These are phyloP conservation scores for Plutomurus gul DNA, from an alignment of 1,140 invertebrate genomes.

Conservation along the genomic window DNA sequence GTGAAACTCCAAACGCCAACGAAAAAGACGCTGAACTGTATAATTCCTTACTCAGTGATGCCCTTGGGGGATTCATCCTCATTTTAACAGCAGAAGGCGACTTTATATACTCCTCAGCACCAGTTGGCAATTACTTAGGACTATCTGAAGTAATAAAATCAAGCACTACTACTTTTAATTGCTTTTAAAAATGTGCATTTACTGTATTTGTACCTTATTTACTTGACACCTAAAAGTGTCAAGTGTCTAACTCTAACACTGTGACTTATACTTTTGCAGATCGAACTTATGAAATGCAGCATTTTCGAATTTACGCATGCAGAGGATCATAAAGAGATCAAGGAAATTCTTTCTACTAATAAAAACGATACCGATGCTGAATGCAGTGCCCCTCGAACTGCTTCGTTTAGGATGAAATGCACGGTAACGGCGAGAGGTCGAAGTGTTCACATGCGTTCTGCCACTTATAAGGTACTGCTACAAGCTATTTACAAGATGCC, in stretches of 20 bases:
- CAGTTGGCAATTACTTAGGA: constrained; percentile 84
- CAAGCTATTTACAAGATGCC: too few relatives aligned
- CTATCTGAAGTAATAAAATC: constrained; percentile 76
- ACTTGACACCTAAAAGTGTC: too few relatives aligned
- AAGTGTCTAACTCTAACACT: too few relatives aligned
- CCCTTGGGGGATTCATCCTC: constrained; percentile 85
- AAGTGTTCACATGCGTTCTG: constrained; percentile 89
- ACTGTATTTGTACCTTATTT: too few relatives aligned
- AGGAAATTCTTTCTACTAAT: constrained; percentile 72
- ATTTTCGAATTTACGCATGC: constrained; percentile 93
- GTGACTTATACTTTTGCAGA: too few relatives aligned
- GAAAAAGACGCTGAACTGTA: neutral
- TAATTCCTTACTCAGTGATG: constrained; percentile 68
- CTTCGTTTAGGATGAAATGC: constrained; percentile 87
- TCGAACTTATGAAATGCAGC: constrained; percentile 91
- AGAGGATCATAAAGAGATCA: constrained; percentile 91
- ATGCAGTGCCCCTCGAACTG: constrained; percentile 59
- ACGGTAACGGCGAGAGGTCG: constrained; percentile 87
- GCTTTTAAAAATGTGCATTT: too few relatives aligned
- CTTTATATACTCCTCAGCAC: constrained; percentile 88
- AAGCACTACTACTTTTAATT: too few relatives aligned
- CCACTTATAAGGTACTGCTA: constrained; percentile 81
- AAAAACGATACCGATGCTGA: constrained; percentile 56
- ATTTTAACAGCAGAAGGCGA: constrained; percentile 85
- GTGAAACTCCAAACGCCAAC: too few relatives aligned